Evolutionary conservation across 1,140 invertebrate genomes (phyloP).

Genomic region (Hycleus phaleratus): DNA sequence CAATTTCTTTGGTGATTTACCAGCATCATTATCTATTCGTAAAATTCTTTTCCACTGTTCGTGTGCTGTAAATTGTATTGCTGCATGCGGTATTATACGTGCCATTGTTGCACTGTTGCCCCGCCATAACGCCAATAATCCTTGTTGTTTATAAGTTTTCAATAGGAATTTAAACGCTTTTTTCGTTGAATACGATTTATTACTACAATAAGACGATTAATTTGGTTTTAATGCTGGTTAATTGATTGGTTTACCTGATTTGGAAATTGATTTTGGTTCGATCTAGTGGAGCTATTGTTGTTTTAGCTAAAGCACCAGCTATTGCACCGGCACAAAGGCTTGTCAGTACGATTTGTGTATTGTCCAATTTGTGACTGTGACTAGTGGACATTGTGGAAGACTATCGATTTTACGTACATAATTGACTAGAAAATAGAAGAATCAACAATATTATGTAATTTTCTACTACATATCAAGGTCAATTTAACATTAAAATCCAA

Average conservation of each 20-base stretch:
- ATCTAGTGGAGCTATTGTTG: slow-evolving; percentile 92
- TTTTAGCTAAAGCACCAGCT: slow-evolving; percentile 94
- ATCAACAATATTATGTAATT: neutral
- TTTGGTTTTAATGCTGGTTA: neutral
- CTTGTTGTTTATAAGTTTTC: slow-evolving; percentile 62
- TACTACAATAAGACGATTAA: slow-evolving; percentile 38
- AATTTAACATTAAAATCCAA: too few relatives aligned
- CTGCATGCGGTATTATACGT: slow-evolving; percentile 91
- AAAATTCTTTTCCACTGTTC: slow-evolving; percentile 91
- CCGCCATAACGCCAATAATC: slow-evolving; percentile 81
- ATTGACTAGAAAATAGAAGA: neutral
- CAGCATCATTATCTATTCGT: slow-evolving; percentile 45
- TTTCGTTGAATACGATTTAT: slow-evolving; percentile 69
- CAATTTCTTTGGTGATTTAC: slow-evolving; percentile 39
- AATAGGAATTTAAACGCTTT: slow-evolving; percentile 73
- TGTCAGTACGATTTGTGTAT: slow-evolving; percentile 53
- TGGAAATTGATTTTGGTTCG: slow-evolving; percentile 98
- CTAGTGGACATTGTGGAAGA: slow-evolving; percentile 20
- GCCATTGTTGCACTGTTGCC: slow-evolving; percentile 98
- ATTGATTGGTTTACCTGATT: slow-evolving; percentile 51
- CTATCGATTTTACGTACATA: neutral
- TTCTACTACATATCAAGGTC: neutral
- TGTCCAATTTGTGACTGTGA: slow-evolving; percentile 21
- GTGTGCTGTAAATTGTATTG: slow-evolving; percentile 94
- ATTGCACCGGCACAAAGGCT: slow-evolving; percentile 73